A percentile compares a stretch with the other conserved stretches of the same genome.
Conservation (phyloP, 2,888 invertebrate genomes). For the Apamea anceps region DNA sequence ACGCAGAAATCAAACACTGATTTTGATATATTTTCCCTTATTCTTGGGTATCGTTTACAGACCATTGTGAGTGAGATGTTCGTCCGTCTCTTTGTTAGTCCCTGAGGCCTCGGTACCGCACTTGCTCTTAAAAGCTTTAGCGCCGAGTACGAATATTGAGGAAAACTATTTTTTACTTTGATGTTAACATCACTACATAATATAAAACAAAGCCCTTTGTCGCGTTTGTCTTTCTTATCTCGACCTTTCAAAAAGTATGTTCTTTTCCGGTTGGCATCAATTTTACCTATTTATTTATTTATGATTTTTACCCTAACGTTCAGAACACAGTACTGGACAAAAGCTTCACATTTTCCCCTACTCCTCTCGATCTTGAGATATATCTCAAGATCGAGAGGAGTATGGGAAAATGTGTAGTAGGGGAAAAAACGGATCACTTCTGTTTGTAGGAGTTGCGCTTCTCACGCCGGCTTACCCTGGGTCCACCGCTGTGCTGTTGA, state of each 20-base stretch:
- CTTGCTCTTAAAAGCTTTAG: constrained; percentile 62
- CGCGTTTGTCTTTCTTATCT: constrained; percentile 24
- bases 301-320: neutral
- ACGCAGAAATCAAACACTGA: constrained; percentile 67
- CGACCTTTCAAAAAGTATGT: constrained; percentile 16
- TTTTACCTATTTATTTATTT: constrained; percentile 30
- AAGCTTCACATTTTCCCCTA: neutral
- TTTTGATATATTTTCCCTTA: constrained; percentile 64
- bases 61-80: constrained; percentile 71
- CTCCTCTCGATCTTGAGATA: constrained; percentile 2
- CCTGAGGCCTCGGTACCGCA: constrained; percentile 67
- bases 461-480: neutral
- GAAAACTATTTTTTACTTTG: constrained; percentile 41
- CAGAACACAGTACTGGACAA: neutral
- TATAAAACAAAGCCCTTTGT: constrained; percentile 52
- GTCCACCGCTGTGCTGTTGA: neutral
- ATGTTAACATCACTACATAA: constrained; percentile 51
- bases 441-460: neutral
- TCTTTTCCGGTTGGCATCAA: constrained; percentile 12
- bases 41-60: constrained; percentile 69
- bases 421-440: neutral
- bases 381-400: too few relatives aligned
- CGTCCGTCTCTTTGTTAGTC: constrained; percentile 67
- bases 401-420: too few relatives aligned
- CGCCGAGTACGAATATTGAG: constrained; percentile 34